Evolutionary conservation across 2,113 vertebrate genomes (phyloP).

Genomic region (Pycnonotus jocosus): DNA sequence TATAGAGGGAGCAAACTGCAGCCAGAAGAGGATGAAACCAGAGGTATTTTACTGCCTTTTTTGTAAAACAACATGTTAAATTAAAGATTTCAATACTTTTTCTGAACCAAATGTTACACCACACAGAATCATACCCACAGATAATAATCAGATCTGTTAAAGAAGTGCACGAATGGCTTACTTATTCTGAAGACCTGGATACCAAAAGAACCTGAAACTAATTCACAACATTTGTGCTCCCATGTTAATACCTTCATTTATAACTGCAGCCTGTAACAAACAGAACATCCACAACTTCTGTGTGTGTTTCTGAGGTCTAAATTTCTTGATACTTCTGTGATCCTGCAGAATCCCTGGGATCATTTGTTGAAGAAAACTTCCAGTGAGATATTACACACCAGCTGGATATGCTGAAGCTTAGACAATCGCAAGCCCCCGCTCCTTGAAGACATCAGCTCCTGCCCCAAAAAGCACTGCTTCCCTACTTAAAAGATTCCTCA

Average conservation of each 20-base stretch:
- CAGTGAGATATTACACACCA: neutral
- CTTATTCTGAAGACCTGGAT: neutral
- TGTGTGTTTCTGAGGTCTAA: neutral
- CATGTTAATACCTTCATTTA: neutral
- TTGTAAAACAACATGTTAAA: neutral
- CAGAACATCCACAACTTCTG: neutral
- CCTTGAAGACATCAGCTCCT: neutral
- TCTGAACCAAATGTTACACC: neutral
- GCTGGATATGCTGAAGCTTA: neutral
- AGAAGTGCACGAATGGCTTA: neutral
- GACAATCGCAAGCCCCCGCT: neutral
- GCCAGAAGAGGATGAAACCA: neutral
- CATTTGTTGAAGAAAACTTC: neutral
- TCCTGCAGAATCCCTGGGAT: neutral
- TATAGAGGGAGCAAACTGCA: neutral
- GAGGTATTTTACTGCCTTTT: neutral
- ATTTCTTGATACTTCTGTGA: neutral
- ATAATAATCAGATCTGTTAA: neutral
- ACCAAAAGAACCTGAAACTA: neutral
- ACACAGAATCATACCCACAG: neutral
- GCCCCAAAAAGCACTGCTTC: neutral
- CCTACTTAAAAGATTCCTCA: neutral
- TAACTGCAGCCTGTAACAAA: neutral
- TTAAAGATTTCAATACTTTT: neutral
- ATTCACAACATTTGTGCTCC: neutral